Evolutionary conservation across 1,140 invertebrate species (phyloP), one percentile per base, ranked within the genome.

Genomic region (Apis laboriosa): DNA sequence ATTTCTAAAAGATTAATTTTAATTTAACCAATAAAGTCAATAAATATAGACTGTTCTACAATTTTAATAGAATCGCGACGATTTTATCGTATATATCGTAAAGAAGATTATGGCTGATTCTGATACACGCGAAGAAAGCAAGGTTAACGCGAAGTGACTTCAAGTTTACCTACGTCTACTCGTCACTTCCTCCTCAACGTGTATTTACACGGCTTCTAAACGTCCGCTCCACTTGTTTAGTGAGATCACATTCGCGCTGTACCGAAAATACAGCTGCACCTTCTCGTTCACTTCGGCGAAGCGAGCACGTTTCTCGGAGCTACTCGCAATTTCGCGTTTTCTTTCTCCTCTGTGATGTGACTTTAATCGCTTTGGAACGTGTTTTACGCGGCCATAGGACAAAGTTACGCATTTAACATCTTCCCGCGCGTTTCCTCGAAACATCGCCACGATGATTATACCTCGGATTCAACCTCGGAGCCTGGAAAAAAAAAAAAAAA

Each of bases 151-250:
- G 11, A 19, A n/a, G 24, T 55, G 43, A n/a, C 74, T 51, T 15
- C 49, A n/a, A 64, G 63, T 64, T 76, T 76, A 34, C 61, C 24
- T 34, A 53, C 51, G 51, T 55, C 28, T 77, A 19, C n/a, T 53
- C 24, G 61, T 28, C 28, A 70, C 53, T 78, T 78, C 66, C 77
- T 68, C 19, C 19, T 49, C 55, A 8, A 15, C 53, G 55, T 60
- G 34, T 78, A 78, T 78, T 78, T 70, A 60, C 66, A 12, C n/a
- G 15, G 66, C 55, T 78, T 78, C 34, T 60, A 58, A 78, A 60
- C 64, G 55, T 78, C 55, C 21, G 55, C 55, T 55, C 66, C 53
- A 60, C 77, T 78, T 58, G 77, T 78, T 78, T 70, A 78, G 77
- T 49, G 55, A 60, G 77, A 78, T 78, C 66, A 70, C 55, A 58